Evolutionary conservation across 2,888 invertebrate genomes (phyloP), one percentile per base, ranked within the genome.

Genomic region (Pseudeuparius sepicola): DNA sequence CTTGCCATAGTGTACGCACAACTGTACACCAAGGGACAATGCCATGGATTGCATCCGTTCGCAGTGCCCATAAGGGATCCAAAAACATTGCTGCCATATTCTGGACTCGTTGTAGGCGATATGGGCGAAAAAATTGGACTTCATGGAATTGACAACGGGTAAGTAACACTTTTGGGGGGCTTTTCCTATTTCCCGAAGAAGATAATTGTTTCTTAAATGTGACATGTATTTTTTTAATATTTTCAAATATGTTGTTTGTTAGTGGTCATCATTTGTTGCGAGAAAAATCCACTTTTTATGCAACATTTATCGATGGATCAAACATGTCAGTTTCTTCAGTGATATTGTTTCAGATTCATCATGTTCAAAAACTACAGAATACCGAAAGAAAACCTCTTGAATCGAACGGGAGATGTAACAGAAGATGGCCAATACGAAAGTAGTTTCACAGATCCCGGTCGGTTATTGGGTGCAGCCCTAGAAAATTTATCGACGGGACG

Each of bases 51-150:
- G 4, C 92, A 93, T 59, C 83, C 82, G 1, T 94, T 94, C 60
- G 68, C 92, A 24, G 86, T 90, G 28, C 90, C 88, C 2, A 70
- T 94, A 30, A 67, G 90, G 30, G 75, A 87, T 58, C 81, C 83
- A 0, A 71, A 71, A 47, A 86, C 85, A 0, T 60, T 87, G 51
- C 63, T 75, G 46, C 73, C 85, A 0, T 84, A 78, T 59, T 85
- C 88, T 2, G 92, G 92, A 1, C 74, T 94, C 6, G 71, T 79
- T 9, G 79, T 93, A 0, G 92, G 90, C 0, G 93, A 94, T 53
- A 85, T 93, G 72, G 93, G 93, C 0, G 86, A 86, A 59, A 94
- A 94, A 66, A 74, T 85, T 29, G 93, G 92, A 5, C 72, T 89
- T 31, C 84, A 92, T 57, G 92, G 89, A 3, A 77, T 92, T 39